phyloP scores from a whole-genome alignment of 2,888 invertebrate genomes.

The Nephrotoma appendiculata region DNA sequence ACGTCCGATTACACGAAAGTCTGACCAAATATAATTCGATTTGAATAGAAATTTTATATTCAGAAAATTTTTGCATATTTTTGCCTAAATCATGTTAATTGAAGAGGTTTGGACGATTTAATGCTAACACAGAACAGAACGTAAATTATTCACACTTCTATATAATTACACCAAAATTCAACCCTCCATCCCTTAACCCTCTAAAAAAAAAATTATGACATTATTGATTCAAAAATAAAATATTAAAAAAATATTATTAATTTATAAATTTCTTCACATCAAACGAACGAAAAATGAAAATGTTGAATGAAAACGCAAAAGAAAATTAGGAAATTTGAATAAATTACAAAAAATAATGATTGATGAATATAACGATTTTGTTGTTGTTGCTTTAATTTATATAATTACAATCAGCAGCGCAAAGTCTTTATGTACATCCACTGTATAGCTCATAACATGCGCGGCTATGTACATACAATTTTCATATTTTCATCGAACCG shows the following conservation, averaged over 20 bases:
- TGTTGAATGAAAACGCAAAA: neutral
- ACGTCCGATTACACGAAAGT: no score
- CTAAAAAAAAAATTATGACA: neutral
- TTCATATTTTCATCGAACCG: neutral
- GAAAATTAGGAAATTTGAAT: neutral
- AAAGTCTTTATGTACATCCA: neutral
- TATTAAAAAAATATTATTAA: neutral
- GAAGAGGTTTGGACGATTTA: no score
- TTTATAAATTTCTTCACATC: neutral
- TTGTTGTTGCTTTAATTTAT: neutral
- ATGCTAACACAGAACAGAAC: no score
- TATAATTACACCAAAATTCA: no score
- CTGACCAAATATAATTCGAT: no score
- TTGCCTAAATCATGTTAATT: no score
- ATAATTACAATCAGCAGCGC: neutral
- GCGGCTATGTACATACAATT: neutral
- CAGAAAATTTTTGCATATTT: no score
- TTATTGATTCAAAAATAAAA: neutral
- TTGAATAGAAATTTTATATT: no score
- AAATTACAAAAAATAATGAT: neutral
- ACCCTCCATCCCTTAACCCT: no score
- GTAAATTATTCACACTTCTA: no score
- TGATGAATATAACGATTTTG: neutral
- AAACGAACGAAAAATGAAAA: neutral
- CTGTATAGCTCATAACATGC: neutral